These are phyloP conservation scores for Trichogramma evanescens DNA, from an alignment of 2,888 invertebrate genomes.

Conservation along the genomic window DNA sequence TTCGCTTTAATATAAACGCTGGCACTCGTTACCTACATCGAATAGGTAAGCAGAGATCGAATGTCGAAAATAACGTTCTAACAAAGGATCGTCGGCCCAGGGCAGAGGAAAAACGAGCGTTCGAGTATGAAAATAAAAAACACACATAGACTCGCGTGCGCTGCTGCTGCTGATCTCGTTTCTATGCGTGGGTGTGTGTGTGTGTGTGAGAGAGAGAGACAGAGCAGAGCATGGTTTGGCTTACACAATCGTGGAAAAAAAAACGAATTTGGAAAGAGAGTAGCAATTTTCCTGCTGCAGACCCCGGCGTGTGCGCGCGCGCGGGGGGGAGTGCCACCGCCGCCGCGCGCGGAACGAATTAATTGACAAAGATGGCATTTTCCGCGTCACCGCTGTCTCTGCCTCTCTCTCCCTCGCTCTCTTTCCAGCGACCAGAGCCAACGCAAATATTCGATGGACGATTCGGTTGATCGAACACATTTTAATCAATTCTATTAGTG, in stretches of 20 bases:
- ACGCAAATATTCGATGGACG: slow-evolving; percentile 14
- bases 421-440: neutral
- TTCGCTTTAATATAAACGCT: too few species aligned
- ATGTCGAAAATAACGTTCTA: neutral
- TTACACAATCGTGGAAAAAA: neutral
- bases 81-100: neutral
- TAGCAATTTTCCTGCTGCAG: slow-evolving; percentile 33
- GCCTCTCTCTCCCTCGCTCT: slow-evolving; percentile 22
- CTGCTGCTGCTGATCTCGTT: too few species aligned
- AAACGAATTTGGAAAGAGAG: slow-evolving; percentile 17
- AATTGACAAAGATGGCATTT: slow-evolving; percentile 46
- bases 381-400: slow-evolving; percentile 31
- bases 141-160: neutral
- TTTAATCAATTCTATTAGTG: slow-evolving; percentile 48
- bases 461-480: slow-evolving; percentile 46
- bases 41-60: too few species aligned
- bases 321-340: slow-evolving; percentile 25
- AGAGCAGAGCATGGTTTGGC: slow-evolving; percentile 13
- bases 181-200: neutral
- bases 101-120: neutral
- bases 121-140: neutral
- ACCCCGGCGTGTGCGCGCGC: slow-evolving; percentile 1
- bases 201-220: slow-evolving; percentile 7
- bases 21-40: too few species aligned
- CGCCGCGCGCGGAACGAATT: slow-evolving; percentile 44